A percentile compares a stretch with the other conserved stretches of the same genome.
These are phyloP conservation scores for Delia radicum DNA, from an alignment of 1,140 invertebrate genomes.

Conservation along the genomic window DNA sequence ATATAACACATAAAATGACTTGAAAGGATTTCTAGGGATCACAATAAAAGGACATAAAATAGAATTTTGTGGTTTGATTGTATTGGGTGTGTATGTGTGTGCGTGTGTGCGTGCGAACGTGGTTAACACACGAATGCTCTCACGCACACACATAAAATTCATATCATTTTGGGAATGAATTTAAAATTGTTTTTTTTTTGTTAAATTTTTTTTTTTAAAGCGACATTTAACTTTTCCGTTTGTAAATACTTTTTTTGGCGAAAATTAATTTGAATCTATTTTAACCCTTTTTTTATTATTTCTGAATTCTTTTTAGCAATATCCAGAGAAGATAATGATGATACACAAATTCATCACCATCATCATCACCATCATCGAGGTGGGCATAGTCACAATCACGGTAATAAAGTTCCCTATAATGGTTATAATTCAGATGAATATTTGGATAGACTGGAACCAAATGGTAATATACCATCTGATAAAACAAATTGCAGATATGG, in stretches of 20 bases:
- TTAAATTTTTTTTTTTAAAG: no score
- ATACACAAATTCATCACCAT: conserved; percentile 54
- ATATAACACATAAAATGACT: background rate
- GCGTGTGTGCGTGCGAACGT: background rate
- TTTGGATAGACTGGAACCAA: conserved; percentile 84
- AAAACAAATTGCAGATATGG: conserved; percentile 55
- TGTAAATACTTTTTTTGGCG: background rate
- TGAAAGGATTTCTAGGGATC: background rate
- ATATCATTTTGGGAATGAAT: no score
- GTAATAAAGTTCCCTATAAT: conserved; percentile 76
- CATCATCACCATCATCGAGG: conserved; percentile 52
- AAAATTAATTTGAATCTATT: background rate
- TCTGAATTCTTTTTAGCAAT: conserved; percentile 65
- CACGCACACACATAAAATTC: no score
- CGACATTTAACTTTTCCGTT: no score
- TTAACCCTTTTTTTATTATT: background rate
- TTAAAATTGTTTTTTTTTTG: background rate
- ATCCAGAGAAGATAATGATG: conserved; percentile 74
- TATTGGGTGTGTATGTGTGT: background rate
- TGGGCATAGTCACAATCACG: conserved; percentile 53
- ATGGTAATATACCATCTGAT: conserved; percentile 73
- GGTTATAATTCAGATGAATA: conserved; percentile 85
- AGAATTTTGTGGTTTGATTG: background rate
- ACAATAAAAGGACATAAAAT: background rate
- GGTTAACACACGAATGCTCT: background rate